These are phyloP conservation scores for Zelostemma sp. DNA, from an alignment of 1,140 invertebrate genomes.

Conservation along the genomic window DNA sequence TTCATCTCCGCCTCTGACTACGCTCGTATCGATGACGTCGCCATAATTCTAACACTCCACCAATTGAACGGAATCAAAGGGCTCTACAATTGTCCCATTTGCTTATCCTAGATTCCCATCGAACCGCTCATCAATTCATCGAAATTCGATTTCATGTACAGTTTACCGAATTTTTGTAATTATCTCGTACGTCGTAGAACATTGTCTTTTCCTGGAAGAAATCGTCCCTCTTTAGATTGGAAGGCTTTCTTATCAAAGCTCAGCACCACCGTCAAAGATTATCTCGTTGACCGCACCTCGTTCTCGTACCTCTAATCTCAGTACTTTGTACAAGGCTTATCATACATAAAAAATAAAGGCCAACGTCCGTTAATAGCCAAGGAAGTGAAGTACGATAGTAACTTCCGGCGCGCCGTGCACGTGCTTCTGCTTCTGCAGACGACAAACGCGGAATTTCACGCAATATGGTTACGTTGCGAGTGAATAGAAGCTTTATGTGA, in stretches of 20 bases:
- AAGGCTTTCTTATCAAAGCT: neutral
- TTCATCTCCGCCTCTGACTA: slow-evolving; percentile 15
- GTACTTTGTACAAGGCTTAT: slow-evolving; percentile 44
- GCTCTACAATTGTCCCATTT: too few relatives aligned
- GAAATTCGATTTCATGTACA: too few relatives aligned
- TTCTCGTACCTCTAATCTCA: slow-evolving; percentile 24
- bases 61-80: too few relatives aligned
- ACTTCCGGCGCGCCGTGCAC: slow-evolving; percentile 49
- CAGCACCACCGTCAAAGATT: neutral
- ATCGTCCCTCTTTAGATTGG: neutral
- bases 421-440: slow-evolving; percentile 37
- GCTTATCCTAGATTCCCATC: too few relatives aligned
- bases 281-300: slow-evolving; percentile 12
- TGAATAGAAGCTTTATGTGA: slow-evolving; percentile 2
- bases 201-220: slow-evolving; percentile 4
- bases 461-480: slow-evolving; percentile 22
- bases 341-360: slow-evolving; percentile 52
- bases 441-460: slow-evolving; percentile 23
- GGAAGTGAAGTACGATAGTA: slow-evolving; percentile 51
- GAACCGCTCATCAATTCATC: too few relatives aligned
- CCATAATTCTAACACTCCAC: neutral
- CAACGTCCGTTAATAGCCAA: slow-evolving; percentile 50
- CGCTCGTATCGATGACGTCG: slow-evolving; percentile 8
- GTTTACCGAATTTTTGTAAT: too few relatives aligned
- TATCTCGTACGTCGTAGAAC: neutral